Evolutionary conservation across 35 echinoderm and acorn worm genomes (phyloP).

Genomic region (Holothuria glaberrima): DNA sequence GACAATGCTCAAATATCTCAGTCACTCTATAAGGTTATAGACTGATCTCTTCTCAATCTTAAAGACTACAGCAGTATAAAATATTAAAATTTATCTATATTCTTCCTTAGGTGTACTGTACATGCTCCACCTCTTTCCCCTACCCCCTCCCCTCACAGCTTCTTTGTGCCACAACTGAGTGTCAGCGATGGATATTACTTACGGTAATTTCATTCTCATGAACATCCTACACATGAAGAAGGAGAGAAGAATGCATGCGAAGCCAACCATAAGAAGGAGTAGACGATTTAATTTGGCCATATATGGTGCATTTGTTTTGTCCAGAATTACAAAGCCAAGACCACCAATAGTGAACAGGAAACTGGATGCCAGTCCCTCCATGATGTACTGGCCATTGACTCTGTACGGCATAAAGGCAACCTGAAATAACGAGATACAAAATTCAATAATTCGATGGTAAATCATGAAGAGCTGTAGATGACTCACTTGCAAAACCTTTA

Average conservation of each 20-base stretch:
- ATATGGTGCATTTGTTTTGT: conserved; percentile 85
- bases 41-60: no score
- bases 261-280: conserved; percentile 90
- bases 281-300: conserved; percentile 97
- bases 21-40: no score
- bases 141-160: no score
- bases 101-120: no score
- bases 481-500: no score
- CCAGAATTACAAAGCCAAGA: conserved; percentile 91
- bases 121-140: no score
- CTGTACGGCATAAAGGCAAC: conserved; percentile 99
- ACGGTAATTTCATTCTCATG: conserved; percentile 99
- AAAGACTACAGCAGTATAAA: no score
- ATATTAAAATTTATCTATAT: no score
- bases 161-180: no score
- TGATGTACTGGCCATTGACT: conserved; percentile 99
- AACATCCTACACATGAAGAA: conserved; percentile 99
- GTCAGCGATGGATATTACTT: conserved; percentile 72
- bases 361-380: conserved; percentile 97
- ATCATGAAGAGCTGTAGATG: no score
- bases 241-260: conserved; percentile 83
- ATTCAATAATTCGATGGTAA: no score
- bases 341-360: conserved; percentile 97
- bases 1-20: no score
- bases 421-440: conserved; percentile 38